A percentile compares a stretch with the other conserved stretches of the same genome.
These are phyloP conservation scores for Mustela erminea DNA, from an alignment of 2,797 vertebrate genomes.

Conservation along the genomic window DNA sequence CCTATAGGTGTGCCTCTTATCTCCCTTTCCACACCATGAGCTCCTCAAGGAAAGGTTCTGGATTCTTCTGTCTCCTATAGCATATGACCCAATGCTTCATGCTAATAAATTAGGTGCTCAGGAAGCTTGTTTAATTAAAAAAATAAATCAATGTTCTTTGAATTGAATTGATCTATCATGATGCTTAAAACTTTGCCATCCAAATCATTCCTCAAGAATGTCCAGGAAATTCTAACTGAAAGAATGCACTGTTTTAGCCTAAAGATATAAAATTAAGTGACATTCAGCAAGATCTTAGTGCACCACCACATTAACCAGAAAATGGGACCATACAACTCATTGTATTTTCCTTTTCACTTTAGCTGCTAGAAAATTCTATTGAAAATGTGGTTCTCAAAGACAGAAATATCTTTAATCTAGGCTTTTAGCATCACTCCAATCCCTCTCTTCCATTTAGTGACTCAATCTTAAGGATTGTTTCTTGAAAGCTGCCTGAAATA, in stretches of 20 bases:
- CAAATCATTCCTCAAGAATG: slow-evolving; percentile 26
- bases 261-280: slow-evolving; percentile 4
- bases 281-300: neutral
- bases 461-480: neutral
- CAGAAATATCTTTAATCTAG: neutral
- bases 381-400: neutral
- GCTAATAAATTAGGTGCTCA: neutral
- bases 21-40: neutral
- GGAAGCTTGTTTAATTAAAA: slow-evolving; percentile 34
- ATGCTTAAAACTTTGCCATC: neutral
- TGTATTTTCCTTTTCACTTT: neutral
- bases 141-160: neutral
- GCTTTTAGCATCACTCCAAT: neutral
- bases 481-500: neutral
- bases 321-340: neutral
- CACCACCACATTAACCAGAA: neutral
- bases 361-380: neutral
- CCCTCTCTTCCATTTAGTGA: neutral
- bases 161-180: neutral
- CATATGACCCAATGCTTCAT: too few relatives aligned
- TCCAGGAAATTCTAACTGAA: neutral
- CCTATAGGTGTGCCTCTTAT: neutral
- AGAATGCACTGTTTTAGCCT: neutral
- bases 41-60: neutral
- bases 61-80: neutral